Evolutionary conservation across 2,888 invertebrate species (phyloP).

Genomic region (Gymnoscelis rufifasciata): DNA sequence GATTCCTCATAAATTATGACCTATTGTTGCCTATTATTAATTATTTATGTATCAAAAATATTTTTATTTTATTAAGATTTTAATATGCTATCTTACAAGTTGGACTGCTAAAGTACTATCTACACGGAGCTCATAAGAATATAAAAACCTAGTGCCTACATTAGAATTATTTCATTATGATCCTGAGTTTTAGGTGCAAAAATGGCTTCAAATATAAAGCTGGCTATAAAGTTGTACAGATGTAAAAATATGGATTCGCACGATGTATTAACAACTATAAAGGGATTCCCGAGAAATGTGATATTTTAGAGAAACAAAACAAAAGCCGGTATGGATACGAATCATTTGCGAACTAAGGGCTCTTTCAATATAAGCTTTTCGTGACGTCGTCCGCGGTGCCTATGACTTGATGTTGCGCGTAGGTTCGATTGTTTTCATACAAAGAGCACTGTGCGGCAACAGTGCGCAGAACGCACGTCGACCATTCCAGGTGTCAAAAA

Average conservation of each 20-base stretch:
- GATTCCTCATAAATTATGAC: slow-evolving; percentile 37
- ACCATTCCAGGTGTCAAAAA: too few species aligned
- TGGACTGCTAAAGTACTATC: slow-evolving; percentile 39
- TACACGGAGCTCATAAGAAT: slow-evolving; percentile 19
- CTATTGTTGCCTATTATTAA: slow-evolving; percentile 40
- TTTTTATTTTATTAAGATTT: slow-evolving; percentile 43
- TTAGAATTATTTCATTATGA: background rate
- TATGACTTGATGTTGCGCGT: too few species aligned
- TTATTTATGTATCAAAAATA: slow-evolving; percentile 66
- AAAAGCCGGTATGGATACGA: too few species aligned
- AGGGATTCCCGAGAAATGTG: too few species aligned
- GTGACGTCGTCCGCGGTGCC: too few species aligned
- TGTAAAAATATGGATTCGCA: background rate
- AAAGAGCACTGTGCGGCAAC: too few species aligned
- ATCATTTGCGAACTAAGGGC: background rate
- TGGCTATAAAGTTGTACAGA: background rate
- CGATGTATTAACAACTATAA: too few species aligned
- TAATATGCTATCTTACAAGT: slow-evolving; percentile 45
- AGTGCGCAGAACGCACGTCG: too few species aligned
- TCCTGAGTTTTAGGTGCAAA: background rate
- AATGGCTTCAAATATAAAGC: background rate
- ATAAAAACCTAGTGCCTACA: slow-evolving; percentile 6
- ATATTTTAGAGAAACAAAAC: too few species aligned
- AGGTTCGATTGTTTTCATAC: too few species aligned
- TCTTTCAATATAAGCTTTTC: too few species aligned